Percentiles rank a stretch among this genome's conserved stretches.
Evolutionary conservation across 1,140 invertebrate genomes (phyloP).

Genomic region (Micrasema minimum): DNA sequence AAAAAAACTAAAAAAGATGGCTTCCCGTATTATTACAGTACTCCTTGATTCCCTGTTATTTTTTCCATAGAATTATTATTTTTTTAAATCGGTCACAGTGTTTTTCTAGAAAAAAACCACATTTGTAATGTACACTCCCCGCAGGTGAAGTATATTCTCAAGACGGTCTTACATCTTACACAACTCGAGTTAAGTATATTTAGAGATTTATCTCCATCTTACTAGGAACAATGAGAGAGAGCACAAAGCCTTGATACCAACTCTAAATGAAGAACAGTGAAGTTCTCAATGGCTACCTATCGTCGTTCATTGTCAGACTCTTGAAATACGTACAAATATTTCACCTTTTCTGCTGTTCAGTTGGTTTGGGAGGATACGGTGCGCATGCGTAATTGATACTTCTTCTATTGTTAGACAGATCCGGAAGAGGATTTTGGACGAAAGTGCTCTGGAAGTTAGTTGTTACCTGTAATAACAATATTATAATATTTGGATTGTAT

Average conservation of each 20-base stretch:
- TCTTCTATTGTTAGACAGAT: background rate
- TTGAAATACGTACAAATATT: constrained; percentile 22
- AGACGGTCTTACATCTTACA: background rate
- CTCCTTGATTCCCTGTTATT: no score
- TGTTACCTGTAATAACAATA: no score
- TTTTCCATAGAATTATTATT: no score
- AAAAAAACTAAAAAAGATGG: no score
- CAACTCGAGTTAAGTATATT: constrained; percentile 15
- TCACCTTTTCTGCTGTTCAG: constrained; percentile 19
- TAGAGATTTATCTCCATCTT: constrained; percentile 21
- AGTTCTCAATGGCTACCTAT: constrained; percentile 5
- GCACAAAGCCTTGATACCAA: constrained; percentile 26
- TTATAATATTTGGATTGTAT: no score
- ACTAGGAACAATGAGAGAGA: background rate
- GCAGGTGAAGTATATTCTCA: constrained; percentile 23
- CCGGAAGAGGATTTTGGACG: no score
- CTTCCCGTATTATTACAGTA: no score
- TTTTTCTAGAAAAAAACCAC: constrained; percentile 6
- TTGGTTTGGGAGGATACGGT: background rate
- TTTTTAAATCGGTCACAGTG: no score
- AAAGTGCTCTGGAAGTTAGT: no score
- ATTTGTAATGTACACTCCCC: constrained; percentile 9
- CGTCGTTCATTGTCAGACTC: constrained; percentile 7
- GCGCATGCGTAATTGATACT: constrained; percentile 26
- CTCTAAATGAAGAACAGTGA: constrained; percentile 10